Evolutionary conservation across 1,140 invertebrate species (phyloP), one percentile per base, ranked within the genome.

Genomic region (Euwallacea fornicatus): DNA sequence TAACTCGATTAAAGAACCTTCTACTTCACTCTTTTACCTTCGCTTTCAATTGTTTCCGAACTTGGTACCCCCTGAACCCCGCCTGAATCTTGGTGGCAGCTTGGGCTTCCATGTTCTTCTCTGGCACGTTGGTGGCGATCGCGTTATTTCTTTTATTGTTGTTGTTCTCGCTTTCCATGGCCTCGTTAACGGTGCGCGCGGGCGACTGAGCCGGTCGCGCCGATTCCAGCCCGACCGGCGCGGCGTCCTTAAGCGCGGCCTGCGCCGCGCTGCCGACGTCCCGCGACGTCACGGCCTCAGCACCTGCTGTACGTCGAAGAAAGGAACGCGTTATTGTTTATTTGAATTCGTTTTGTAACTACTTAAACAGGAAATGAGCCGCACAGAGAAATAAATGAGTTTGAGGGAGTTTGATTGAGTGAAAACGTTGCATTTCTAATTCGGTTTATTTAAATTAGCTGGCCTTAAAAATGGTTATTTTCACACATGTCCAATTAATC

Each of bases 31-130:
- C 16, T 46, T 41, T 77, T 72, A 81, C 80, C 66, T 77, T 83
- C 59, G 75, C 81, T 75, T 85, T 86, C 7, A 90, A 76, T 67
- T 86, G 85, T 76, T 91, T 90, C 42, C 91, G 81, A 1, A 89
- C 87, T 67, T 88, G 84, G 75, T 90, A 91, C 2, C 90, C 90
- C 59, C 89, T 84, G 79, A 89, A 91, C 62, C 87, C 85, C 43
- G 90, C 89, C 79, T 93, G 91, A 62, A 93, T 92, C 78, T 88
- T 91, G 3, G 87, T 88, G 10, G 91, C 91, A 21, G 90, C 91
- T 70, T 80, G 79, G 55, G 81, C 80, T 79, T 85, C 84, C 76
- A 79, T 77, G 67, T 76, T 79, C 66, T 77, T 80, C 55, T 76
- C 73, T 21, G 69, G 60, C 2, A 55, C 43, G 63, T n/a, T 63